phyloP scores from a whole-genome alignment of 1,140 invertebrate species.

The Heliconius hewitsoni region DNA sequence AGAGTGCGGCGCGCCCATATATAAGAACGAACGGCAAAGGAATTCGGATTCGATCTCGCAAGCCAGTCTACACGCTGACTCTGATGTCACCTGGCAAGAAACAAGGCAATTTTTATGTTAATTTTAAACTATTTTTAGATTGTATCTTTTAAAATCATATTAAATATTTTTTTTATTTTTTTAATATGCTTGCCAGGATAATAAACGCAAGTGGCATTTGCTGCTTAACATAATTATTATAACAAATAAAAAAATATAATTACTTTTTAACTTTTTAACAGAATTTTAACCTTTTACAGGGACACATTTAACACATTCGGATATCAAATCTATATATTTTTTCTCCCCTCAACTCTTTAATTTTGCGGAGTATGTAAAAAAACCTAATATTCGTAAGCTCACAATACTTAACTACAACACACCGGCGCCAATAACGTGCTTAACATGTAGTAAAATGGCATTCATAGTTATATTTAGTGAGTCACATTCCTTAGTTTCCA shows the following conservation, averaged over 20 bases:
- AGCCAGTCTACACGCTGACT: slow-evolving; percentile 91
- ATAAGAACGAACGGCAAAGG: slow-evolving; percentile 94
- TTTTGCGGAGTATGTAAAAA: not conserved
- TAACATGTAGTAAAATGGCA: not conserved
- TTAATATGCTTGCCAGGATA: too few relatives aligned
- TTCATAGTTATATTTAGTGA: not conserved
- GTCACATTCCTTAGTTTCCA: not conserved
- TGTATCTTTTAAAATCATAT: too few relatives aligned
- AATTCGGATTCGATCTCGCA: slow-evolving; percentile 97
- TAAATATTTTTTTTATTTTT: too few relatives aligned
- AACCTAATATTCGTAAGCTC: not conserved
- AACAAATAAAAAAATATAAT: too few relatives aligned
- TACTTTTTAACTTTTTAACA: too few relatives aligned
- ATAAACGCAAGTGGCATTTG: too few relatives aligned
- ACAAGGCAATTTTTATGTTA: not conserved
- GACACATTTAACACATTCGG: too few relatives aligned
- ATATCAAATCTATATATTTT: not conserved
- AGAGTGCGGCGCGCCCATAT: slow-evolving; percentile 88
- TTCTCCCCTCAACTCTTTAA: not conserved
- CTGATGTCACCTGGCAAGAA: slow-evolving; percentile 85
- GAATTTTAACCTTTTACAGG: too few relatives aligned
- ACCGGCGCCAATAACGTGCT: not conserved
- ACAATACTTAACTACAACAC: not conserved
- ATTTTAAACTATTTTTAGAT: too few relatives aligned
- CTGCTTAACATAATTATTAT: too few relatives aligned